Evolutionary conservation across 2,888 invertebrate genomes (phyloP), one percentile per base, ranked within the genome.

Genomic region (Lasioglossum calceatum): DNA sequence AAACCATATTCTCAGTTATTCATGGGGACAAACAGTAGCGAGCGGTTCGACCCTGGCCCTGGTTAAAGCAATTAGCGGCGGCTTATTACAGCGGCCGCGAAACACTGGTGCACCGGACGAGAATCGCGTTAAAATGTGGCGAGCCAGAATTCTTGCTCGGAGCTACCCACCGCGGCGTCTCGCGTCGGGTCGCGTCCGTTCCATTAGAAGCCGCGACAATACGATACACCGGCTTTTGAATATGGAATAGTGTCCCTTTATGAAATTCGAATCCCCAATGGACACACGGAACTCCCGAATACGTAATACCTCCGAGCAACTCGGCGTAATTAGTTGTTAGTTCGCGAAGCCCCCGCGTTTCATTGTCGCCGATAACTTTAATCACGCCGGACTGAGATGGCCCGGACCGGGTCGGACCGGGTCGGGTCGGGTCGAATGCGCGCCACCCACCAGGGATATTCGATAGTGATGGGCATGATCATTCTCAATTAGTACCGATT

Each of bases 301-400:
- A 87, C 78, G 81, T 83, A 86, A 80, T 85, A 76, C 77, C 87
- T 44, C 50, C 50, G 75, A 77, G 78, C 74, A 36, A 72, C 70
- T 70, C 64, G 73, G 47, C 67, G 87, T 87, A 87, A 87, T 87
- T 87, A 89, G 88, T 88, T 85, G 85, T 89, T 88, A 84, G 80
- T 82, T 84, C 79, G 77, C 74, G 78, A 86, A 82, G 70, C 72
- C 78, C 64, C 44, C 23, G 32, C 50, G 76, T 50, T 76, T 86
- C 88, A 82, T 90, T 82, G 90, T 84, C 86, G 84, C 77, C 90
- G 88, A 90, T 90, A 89, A 90, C 78, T 89, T 86, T 90, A 86
- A 89, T 88, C 90, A 88, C 58, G 71, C 47, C 32, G 61, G 61
- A 27, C 61, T 61, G 61, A 61, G 61, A 61, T 14, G 77, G 19